Conservation (phyloP, 1,140 invertebrate species). For the Leptoteleia sp. region DNA sequence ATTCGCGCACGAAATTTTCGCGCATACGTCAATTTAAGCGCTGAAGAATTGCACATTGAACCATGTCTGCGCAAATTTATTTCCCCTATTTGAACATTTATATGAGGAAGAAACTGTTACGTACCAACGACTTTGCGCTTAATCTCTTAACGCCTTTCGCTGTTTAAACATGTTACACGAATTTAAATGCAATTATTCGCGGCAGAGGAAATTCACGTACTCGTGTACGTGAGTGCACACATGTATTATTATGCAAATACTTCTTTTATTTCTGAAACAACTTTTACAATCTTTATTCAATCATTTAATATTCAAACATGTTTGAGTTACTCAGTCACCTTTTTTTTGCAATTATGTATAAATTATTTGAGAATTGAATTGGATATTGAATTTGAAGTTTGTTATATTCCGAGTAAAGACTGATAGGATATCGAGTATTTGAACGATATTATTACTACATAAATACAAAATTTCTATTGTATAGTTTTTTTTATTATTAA, state of each 20-base stretch:
- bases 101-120: conserved; percentile 34
- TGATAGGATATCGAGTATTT: too few species aligned
- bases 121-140: conserved; percentile 35
- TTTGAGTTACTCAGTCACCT: too few species aligned
- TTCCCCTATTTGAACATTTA: conserved; percentile 39
- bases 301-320: too few species aligned
- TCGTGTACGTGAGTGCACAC: background rate
- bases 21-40: conserved; percentile 30
- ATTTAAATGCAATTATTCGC: conserved; percentile 43
- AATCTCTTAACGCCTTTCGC: conserved; percentile 36
- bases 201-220: conserved; percentile 12
- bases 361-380: too few species aligned
- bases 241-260: conserved; percentile 17
- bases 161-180: conserved; percentile 44
- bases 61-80: conserved; percentile 28
- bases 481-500: too few species aligned
- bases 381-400: too few species aligned
- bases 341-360: too few species aligned
- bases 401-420: too few species aligned
- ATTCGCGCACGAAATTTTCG: conserved; percentile 25
- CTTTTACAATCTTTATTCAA: background rate
- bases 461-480: too few species aligned
- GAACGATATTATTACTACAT: too few species aligned
- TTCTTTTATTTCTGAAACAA: conserved; percentile 2
- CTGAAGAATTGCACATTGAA: conserved; percentile 45